Evolutionary conservation across 2,888 invertebrate species (phyloP).

Genomic region (Leucophenga montana): DNA sequence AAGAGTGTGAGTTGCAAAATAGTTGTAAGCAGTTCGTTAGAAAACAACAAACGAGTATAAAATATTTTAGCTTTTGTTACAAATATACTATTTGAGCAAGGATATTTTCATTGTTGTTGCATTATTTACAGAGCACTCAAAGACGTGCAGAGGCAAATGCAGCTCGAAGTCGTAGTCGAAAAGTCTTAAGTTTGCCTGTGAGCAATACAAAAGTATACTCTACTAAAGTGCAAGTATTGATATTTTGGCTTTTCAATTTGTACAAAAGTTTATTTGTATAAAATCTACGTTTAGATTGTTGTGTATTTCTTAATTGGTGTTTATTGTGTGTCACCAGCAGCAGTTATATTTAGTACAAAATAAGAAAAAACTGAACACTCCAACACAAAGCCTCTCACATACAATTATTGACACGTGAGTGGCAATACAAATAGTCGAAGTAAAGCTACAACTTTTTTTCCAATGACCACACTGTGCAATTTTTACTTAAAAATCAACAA

Average conservation of each 20-base stretch:
- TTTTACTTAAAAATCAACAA: background rate
- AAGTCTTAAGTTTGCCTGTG: no score
- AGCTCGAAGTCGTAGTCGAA: background rate
- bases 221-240: constrained; percentile 17
- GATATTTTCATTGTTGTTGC: constrained; percentile 23
- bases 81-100: background rate
- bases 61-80: constrained; percentile 17
- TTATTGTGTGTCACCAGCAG: constrained; percentile 58
- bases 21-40: background rate
- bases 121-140: constrained; percentile 24
- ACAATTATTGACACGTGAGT: constrained; percentile 5
- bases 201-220: background rate
- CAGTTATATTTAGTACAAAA: background rate
- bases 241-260: constrained; percentile 29
- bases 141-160: constrained; percentile 14
- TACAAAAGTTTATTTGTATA: constrained; percentile 2
- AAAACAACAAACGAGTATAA: background rate
- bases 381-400: background rate
- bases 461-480: background rate
- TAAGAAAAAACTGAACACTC: background rate
- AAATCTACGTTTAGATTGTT: no score
- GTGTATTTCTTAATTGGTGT: constrained; percentile 62
- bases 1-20: constrained; percentile 41
- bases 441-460: background rate
- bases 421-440: background rate